Evolutionary conservation across 2,113 vertebrate genomes (phyloP).

Genomic region (Echinops telfairi): DNA sequence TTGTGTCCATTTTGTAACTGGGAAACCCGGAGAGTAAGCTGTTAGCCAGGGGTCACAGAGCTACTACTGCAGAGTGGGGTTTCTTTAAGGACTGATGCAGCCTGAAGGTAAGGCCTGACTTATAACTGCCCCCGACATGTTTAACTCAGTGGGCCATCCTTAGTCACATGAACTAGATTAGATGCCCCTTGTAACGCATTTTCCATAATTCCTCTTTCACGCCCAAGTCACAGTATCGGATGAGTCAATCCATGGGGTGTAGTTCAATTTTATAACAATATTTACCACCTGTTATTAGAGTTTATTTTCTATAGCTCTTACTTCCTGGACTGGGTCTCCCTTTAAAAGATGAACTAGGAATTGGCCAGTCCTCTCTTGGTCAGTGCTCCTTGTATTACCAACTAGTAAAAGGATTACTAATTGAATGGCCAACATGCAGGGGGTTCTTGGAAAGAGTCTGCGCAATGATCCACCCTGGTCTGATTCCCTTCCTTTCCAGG

Average conservation of each 20-base stretch:
- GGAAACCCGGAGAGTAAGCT: not conserved
- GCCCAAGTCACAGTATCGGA: not conserved
- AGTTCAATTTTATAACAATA: not conserved
- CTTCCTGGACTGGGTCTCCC: not conserved
- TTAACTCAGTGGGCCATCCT: not conserved
- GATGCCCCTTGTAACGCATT: not conserved
- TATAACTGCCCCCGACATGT: not conserved
- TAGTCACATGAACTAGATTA: not conserved
- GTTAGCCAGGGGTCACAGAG: not conserved
- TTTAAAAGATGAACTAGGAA: not conserved
- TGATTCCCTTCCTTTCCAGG: not conserved
- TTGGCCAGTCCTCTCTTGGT: not conserved
- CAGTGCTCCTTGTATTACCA: not conserved
- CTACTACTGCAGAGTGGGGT: not conserved
- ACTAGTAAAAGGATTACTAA: accelerated
- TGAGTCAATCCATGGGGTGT: not conserved
- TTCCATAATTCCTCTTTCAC: not conserved
- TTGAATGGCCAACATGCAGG: accelerated
- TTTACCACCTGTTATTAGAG: not conserved
- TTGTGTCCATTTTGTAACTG: conserved; percentile 10
- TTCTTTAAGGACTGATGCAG: not conserved
- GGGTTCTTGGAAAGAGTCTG: not conserved
- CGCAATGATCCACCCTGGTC: no score
- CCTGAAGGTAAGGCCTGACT: no score
- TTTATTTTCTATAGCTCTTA: not conserved